Evolutionary conservation across 2,888 invertebrate genomes (phyloP), one percentile per base, ranked within the genome.

Genomic region (Leptopilina syphax): DNA sequence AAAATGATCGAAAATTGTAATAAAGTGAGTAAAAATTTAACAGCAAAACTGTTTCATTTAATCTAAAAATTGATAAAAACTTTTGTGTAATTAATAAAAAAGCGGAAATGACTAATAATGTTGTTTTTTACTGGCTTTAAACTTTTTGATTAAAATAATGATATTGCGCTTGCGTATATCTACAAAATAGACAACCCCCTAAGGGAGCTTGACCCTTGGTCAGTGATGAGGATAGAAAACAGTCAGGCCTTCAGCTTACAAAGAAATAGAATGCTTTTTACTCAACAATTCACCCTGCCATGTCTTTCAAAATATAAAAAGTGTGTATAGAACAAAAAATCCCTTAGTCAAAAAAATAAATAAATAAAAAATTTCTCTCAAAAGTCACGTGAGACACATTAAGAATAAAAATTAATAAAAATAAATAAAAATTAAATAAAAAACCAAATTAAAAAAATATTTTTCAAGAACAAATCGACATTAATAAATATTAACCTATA

Each of bases 121-220:
- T 50, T 50, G 9, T 50, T 50, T 50, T 50, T 50, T 50, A 50
- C 9, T 50, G 12, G 12, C 18, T 76, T 60, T 50, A 3, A 70
- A 54, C 24, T 27, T 24, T 34, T 12, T 54, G 10, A 8, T 73
- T 73, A 41, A 65, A 65, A 44, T 57, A 54, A 79, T 80, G 77
- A 78, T 54, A 63, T 76, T 77, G 83, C 84, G 88, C 88, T 77
- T 87, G 88, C 88, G 89, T 86, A 65, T 2, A 4, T 47, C 80
- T 80, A 82, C 83, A 86, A 86, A 85, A 86, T 85, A 84, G 79
- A 82, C 77, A 82, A 81, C 85, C 81, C 80, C 80, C 81, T 78
- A 86, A 84, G 86, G 89, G 88, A 89, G 90, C 86, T 91, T 91
- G 91, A 91, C 91, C 91, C 89, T 89, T 89, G 91, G 91, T 90